Conservation (phyloP, 2,888 invertebrate species). For the Pheosia tremula region DNA sequence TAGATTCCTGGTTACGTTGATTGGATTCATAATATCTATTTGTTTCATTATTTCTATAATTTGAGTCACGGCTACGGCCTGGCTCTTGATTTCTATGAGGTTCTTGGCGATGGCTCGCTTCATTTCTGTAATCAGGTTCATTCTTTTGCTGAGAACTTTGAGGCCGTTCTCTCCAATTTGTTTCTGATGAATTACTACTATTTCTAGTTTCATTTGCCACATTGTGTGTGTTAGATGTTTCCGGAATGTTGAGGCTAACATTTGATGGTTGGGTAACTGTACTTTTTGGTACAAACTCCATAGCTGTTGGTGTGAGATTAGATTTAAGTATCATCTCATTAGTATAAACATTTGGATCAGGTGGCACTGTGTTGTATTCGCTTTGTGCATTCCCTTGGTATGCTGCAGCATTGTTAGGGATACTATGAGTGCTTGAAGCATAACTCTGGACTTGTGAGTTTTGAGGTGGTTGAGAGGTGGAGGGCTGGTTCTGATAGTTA, state of each 20-base stretch:
- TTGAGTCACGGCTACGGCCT: slow-evolving; percentile 12
- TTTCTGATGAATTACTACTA: slow-evolving; percentile 54
- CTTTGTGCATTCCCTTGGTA: slow-evolving; percentile 53
- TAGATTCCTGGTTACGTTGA: slow-evolving; percentile 25
- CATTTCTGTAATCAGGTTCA: slow-evolving; percentile 31
- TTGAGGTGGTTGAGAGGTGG: slow-evolving; percentile 47
- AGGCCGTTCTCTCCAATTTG: slow-evolving; percentile 73
- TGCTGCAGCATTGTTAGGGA: slow-evolving; percentile 46
- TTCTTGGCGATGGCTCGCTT: slow-evolving; percentile 45
- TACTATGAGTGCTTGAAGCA: slow-evolving; percentile 48
- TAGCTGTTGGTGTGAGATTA: slow-evolving; percentile 83
- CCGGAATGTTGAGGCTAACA: slow-evolving; percentile 53
- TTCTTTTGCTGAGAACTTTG: slow-evolving; percentile 48
- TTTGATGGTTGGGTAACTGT: slow-evolving; percentile 45
- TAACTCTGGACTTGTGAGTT: slow-evolving; percentile 59
- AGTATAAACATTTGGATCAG: slow-evolving; percentile 50
- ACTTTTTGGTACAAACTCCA: slow-evolving; percentile 83
- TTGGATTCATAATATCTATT: slow-evolving; percentile 32
- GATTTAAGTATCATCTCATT: slow-evolving; percentile 74
- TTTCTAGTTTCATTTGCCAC: slow-evolving; percentile 40
- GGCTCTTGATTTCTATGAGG: slow-evolving; percentile 45
- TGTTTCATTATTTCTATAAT: slow-evolving; percentile 19
- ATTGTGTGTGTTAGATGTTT: slow-evolving; percentile 43
- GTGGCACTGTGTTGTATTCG: slow-evolving; percentile 46
- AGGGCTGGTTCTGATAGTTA: slow-evolving; percentile 64